Percentiles rank a stretch among this genome's conserved stretches.
Conservation (phyloP, 2,113 vertebrate species). For the Hiodon tergisus region DNA sequence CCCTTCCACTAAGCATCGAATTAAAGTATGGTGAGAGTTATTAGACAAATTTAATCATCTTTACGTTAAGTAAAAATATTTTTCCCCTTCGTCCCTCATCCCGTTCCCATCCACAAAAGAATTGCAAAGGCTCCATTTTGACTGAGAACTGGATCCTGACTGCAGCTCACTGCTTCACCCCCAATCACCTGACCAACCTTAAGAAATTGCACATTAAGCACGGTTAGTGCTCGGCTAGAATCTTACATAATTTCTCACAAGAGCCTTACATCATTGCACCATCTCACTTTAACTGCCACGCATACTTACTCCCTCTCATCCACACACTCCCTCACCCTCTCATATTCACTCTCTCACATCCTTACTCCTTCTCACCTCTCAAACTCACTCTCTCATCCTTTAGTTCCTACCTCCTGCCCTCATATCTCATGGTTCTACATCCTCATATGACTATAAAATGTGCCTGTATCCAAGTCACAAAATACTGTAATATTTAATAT, state of each 20-base stretch:
- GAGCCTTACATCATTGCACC: neutral
- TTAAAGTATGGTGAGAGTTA: neutral
- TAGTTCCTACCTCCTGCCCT: too few relatives aligned
- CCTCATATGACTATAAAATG: too few relatives aligned
- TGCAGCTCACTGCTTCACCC: conserved; percentile 74
- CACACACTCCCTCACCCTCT: too few relatives aligned
- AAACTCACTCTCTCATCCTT: too few relatives aligned
- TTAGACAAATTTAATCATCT: neutral
- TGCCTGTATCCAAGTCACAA: too few relatives aligned
- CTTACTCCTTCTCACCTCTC: too few relatives aligned
- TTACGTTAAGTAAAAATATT: neutral
- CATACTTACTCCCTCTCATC: too few relatives aligned
- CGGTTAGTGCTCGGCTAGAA: conserved; percentile 41
- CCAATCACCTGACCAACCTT: neutral
- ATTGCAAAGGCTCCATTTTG: conserved; percentile 71
- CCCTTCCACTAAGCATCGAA: neutral
- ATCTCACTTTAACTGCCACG: too few relatives aligned
- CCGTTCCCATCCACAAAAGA: conserved; percentile 13
- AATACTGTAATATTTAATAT: too few relatives aligned
- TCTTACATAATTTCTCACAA: neutral
- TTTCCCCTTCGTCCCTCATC: neutral
- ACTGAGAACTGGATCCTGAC: conserved; percentile 71
- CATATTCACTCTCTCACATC: too few relatives aligned
- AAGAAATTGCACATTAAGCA: conserved; percentile 6
- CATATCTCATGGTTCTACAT: too few relatives aligned